Percentiles rank a stretch among this genome's conserved stretches.
Conservation (phyloP, 2,888 invertebrate genomes). For the Napeogenes sylphis region DNA sequence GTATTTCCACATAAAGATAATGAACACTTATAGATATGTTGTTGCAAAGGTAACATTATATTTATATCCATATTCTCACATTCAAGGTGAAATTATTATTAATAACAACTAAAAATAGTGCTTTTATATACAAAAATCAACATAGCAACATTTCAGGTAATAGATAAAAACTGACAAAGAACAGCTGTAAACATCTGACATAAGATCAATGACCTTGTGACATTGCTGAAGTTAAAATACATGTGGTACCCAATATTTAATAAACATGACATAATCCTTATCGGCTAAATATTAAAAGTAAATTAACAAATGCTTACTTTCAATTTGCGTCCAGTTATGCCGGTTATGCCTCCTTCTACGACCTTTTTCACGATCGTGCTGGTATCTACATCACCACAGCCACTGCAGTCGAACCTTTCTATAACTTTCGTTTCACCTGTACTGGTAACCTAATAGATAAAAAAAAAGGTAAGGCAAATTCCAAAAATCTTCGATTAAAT, state of each 20-base stretch:
- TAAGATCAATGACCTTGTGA: conserved; percentile 38
- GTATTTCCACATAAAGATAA: too few species aligned
- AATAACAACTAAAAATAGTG: not conserved
- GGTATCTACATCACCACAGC: conserved; percentile 97
- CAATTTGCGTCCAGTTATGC: conserved; percentile 91
- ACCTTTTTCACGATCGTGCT: conserved; percentile 75
- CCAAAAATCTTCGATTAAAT: conserved; percentile 47
- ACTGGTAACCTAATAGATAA: conserved; percentile 83
- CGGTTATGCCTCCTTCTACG: conserved; percentile 85
- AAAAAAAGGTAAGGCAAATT: conserved; percentile 30
- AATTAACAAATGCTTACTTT: conserved; percentile 78
- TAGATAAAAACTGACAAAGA: conserved; percentile 30
- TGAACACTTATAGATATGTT: too few species aligned
- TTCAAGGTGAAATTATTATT: conserved; percentile 4
- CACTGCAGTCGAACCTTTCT: conserved; percentile 96
- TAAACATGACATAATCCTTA: not conserved
- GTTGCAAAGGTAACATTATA: too few species aligned
- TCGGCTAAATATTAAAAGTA: conserved; percentile 1
- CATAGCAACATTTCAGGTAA: conserved; percentile 13
- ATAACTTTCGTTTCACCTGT: conserved; percentile 95
- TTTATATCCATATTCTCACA: too few species aligned
- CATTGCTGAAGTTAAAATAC: conserved; percentile 19
- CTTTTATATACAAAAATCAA: conserved; percentile 4
- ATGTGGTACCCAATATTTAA: conserved; percentile 2
- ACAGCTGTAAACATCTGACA: conserved; percentile 36